These are phyloP conservation scores for Cylloceria caligata DNA, from an alignment of 2,888 invertebrate species.

Conservation along the genomic window DNA sequence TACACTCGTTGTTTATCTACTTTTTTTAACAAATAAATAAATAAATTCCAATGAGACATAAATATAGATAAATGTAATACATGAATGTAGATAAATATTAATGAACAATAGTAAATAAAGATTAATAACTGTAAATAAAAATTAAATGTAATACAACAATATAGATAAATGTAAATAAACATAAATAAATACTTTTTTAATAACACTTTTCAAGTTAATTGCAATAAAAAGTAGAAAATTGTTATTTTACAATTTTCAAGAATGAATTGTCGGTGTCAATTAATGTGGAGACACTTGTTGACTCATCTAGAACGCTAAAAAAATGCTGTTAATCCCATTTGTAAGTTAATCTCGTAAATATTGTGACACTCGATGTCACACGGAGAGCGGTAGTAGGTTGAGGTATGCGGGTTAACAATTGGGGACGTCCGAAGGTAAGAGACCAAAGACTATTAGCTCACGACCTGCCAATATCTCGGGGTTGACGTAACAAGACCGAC, in stretches of 20 bases:
- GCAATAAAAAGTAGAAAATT: too few relatives aligned
- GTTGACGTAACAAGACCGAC: constrained; percentile 68
- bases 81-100: too few relatives aligned
- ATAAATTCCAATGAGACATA: too few relatives aligned
- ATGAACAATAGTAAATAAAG: too few relatives aligned
- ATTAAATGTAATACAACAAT: background rate
- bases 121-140: too few relatives aligned
- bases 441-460: constrained; percentile 18
- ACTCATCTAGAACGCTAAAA: background rate
- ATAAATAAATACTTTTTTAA: background rate
- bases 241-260: background rate
- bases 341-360: constrained; percentile 32
- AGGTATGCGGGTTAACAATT: constrained; percentile 73
- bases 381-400: constrained; percentile 43
- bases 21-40: too few relatives aligned
- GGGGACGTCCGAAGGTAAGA: constrained; percentile 65
- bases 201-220: too few relatives aligned
- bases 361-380: constrained; percentile 58
- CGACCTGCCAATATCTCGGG: constrained; percentile 67
- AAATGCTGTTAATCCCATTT: background rate
- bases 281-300: constrained; percentile 10
- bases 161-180: background rate
- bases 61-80: too few relatives aligned
- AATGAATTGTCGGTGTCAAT: background rate
- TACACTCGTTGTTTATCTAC: too few relatives aligned